These are phyloP conservation scores for Zosterops hypoxanthus DNA, from an alignment of 2,113 vertebrate genomes.

Conservation along the genomic window DNA sequence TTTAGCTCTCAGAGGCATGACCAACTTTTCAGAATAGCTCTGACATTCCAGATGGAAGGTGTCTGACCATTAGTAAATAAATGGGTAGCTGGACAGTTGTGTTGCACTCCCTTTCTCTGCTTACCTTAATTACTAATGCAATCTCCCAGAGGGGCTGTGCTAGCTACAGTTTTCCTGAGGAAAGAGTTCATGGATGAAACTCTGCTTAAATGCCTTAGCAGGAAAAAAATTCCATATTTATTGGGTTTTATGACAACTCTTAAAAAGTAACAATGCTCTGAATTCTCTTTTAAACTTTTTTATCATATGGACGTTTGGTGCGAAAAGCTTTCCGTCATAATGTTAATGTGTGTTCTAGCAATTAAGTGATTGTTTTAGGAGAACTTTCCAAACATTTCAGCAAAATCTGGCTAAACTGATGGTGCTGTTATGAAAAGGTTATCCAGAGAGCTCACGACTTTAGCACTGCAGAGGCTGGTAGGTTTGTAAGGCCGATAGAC, in stretches of 20 bases:
- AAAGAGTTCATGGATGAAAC: not conserved
- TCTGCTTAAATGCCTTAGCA: not conserved
- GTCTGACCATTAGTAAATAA: not conserved
- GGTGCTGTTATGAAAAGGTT: not conserved
- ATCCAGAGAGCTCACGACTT: not conserved
- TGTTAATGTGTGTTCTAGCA: not conserved
- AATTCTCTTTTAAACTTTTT: not conserved
- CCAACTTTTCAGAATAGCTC: not conserved
- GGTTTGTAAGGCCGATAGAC: not conserved
- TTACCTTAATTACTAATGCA: not conserved
- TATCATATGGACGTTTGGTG: not conserved
- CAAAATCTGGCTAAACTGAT: not conserved
- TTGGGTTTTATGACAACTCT: not conserved
- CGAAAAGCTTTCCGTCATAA: not conserved
- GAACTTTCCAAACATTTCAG: not conserved
- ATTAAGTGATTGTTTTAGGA: not conserved
- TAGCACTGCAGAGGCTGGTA: not conserved
- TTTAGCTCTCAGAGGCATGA: not conserved
- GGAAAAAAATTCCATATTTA: accelerated
- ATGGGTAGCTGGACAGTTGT: not conserved
- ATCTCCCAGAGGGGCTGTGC: not conserved
- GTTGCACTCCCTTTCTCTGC: not conserved
- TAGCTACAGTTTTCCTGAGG: not conserved
- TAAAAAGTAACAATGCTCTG: not conserved
- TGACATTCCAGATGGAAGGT: not conserved